Evolutionary conservation across 2,797 vertebrate species (phyloP).

Genomic region (Falco peregrinus): DNA sequence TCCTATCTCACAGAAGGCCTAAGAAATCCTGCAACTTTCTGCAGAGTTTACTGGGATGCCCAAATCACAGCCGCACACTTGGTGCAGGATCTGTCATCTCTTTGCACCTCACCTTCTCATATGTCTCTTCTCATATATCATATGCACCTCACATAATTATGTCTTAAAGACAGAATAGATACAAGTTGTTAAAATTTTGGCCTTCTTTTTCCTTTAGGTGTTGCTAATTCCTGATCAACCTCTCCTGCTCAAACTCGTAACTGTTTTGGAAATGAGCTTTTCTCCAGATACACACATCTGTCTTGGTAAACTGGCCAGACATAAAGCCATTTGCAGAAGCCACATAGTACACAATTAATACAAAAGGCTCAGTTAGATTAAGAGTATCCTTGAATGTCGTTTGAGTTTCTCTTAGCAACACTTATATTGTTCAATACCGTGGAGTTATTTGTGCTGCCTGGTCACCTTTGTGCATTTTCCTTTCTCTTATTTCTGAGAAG

Average conservation of each 20-base stretch:
- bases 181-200: not conserved
- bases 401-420: not conserved
- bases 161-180: not conserved
- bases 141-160: not conserved
- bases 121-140: too few relatives aligned
- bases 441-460: not conserved
- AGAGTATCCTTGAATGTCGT: not conserved
- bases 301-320: not conserved
- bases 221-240: not conserved
- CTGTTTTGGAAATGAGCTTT: not conserved
- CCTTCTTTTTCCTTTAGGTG: not conserved
- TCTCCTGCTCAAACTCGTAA: not conserved
- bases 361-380: not conserved
- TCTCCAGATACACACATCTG: not conserved
- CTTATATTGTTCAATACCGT: not conserved
- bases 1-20: not conserved
- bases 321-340: not conserved
- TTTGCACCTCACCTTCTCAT: not conserved
- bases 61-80: rapidly evolving
- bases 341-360: not conserved
- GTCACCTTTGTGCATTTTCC: not conserved
- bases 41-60: not conserved
- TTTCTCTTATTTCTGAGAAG: not conserved
- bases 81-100: not conserved
- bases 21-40: not conserved